phyloP scores from a whole-genome alignment of 2,797 vertebrate species.

The Macroramphosus scolopax region DNA sequence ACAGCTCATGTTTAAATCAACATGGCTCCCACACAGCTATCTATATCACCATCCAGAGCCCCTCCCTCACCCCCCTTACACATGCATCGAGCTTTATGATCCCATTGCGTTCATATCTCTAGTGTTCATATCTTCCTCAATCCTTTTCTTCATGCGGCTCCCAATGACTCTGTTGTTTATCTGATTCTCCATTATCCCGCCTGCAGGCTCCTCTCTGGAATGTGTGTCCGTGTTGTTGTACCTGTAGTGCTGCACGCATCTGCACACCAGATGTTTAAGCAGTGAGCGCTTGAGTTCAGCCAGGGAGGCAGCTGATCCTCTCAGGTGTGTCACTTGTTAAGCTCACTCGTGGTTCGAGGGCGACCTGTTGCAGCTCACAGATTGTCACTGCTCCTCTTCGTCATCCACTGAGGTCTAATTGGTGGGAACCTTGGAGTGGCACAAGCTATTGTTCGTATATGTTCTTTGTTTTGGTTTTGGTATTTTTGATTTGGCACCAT shows the following conservation, averaged over 20 bases:
- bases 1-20: constrained; percentile 67
- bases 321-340: constrained; percentile 47
- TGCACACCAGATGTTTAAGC: constrained; percentile 58
- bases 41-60: constrained; percentile 31
- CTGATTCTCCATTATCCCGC: constrained; percentile 34
- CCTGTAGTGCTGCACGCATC: constrained; percentile 47
- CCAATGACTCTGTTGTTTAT: too few species aligned
- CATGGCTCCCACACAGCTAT: constrained; percentile 33
- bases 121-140: constrained; percentile 4
- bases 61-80: constrained; percentile 3
- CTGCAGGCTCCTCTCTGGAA: constrained; percentile 46
- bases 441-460: too few species aligned
- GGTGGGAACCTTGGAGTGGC: too few species aligned
- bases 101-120: constrained; percentile 12
- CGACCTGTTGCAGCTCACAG: constrained; percentile 14
- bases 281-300: constrained; percentile 8
- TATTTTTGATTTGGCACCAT: too few species aligned
- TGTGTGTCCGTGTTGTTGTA: constrained; percentile 30
- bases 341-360: too few species aligned
- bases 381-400: constrained; percentile 1
- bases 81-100: constrained; percentile 36
- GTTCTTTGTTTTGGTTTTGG: too few species aligned
- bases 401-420: too few species aligned
- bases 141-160: constrained; percentile 41
- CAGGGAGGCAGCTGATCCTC: constrained; percentile 13